A percentile compares a stretch with the other conserved stretches of the same genome.
Evolutionary conservation across 2,113 vertebrate genomes (phyloP).

Genomic region (Crotalus tigris): DNA sequence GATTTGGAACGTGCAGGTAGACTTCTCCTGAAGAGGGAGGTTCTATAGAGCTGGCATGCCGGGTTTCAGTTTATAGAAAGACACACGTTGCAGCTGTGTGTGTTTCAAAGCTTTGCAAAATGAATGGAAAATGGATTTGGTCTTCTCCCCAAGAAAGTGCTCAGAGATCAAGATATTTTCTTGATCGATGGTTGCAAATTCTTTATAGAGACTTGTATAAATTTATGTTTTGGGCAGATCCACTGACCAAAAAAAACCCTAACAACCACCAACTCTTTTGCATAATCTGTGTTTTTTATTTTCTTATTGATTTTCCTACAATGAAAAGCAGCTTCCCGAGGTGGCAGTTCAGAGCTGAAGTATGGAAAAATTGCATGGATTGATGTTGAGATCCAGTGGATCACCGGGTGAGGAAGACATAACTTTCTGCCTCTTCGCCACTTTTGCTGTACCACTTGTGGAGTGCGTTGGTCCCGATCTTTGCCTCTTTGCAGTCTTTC

Average conservation of each 20-base stretch:
- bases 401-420: neutral
- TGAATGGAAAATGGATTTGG: accelerated
- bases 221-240: neutral
- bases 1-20: neutral
- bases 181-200: neutral
- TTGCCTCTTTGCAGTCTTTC: neutral
- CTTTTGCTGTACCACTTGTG: neutral
- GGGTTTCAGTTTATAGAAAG: accelerated
- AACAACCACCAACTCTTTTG: neutral
- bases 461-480: neutral
- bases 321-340: neutral
- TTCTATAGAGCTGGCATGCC: neutral
- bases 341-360: neutral
- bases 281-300: neutral
- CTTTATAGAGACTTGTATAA: neutral
- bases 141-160: neutral
- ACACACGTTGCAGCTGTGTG: neutral
- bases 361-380: neutral
- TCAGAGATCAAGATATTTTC: neutral
- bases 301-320: neutral
- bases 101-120: neutral
- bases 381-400: neutral
- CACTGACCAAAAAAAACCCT: too few species aligned
- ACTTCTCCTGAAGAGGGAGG: neutral
- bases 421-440: neutral